These are phyloP conservation scores for Syrmaticus mikado DNA, from an alignment of 2,113 vertebrate species.

Conservation along the genomic window DNA sequence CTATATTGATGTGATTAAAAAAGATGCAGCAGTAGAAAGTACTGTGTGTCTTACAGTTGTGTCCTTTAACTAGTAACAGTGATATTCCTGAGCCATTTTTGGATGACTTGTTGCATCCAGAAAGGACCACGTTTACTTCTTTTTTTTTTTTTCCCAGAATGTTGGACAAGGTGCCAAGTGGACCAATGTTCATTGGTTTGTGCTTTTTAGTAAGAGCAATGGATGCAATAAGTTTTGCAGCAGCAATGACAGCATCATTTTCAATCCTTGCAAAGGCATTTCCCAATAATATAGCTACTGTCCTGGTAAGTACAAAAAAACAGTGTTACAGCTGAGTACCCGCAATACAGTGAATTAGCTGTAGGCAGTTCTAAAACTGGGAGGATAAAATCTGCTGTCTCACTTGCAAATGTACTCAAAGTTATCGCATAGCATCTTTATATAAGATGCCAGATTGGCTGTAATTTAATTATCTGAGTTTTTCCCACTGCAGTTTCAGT, in stretches of 20 bases:
- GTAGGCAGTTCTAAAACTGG: not conserved
- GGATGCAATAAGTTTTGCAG: slow-evolving; percentile 90
- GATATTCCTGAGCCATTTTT: not conserved
- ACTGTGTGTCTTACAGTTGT: not conserved
- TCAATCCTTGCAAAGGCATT: slow-evolving; percentile 89
- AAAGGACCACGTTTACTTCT: not conserved
- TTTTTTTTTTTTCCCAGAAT: slow-evolving; percentile 74
- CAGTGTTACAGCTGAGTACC: not conserved
- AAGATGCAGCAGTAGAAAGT: not conserved
- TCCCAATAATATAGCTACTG: slow-evolving; percentile 92
- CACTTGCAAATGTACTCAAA: not conserved
- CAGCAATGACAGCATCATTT: slow-evolving; percentile 87
- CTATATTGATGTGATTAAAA: not conserved
- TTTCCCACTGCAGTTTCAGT: not conserved
- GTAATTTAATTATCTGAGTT: not conserved
- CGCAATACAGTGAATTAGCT: not conserved
- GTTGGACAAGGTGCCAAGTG: slow-evolving; percentile 84
- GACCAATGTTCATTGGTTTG: slow-evolving; percentile 82
- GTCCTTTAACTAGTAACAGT: not conserved
- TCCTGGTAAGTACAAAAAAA: slow-evolving; percentile 84
- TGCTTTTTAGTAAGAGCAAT: slow-evolving; percentile 90
- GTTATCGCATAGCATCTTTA: rapidly evolving
- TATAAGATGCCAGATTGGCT: not conserved
- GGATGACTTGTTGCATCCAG: not conserved
- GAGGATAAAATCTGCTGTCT: not conserved